These are phyloP conservation scores for Toxostoma redivivum DNA, from an alignment of 2,113 vertebrate species.

Conservation along the genomic window DNA sequence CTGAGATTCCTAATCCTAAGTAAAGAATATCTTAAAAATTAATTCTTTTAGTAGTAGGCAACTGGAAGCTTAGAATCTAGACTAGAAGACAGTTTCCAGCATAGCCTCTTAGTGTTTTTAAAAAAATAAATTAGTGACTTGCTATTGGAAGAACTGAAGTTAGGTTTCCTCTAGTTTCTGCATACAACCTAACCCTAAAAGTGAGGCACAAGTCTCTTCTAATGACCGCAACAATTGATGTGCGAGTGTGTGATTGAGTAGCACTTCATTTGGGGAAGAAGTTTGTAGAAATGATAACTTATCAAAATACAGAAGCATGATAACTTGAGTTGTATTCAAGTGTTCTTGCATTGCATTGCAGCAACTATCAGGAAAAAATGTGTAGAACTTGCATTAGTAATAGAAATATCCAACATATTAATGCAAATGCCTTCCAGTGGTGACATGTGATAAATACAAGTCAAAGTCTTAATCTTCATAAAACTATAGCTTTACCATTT, in stretches of 20 bases:
- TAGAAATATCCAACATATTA: background rate
- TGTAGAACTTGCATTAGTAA: background rate
- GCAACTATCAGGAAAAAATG: background rate
- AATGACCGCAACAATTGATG: background rate
- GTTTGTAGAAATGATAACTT: background rate
- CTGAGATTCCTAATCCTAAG: background rate
- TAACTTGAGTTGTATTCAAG: background rate
- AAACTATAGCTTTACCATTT: background rate
- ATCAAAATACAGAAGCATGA: background rate
- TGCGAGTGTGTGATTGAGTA: background rate
- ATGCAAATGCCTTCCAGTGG: background rate
- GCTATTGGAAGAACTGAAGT: background rate
- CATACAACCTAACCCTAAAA: background rate
- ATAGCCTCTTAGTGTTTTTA: background rate
- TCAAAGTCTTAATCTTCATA: background rate
- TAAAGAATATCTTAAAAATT: background rate
- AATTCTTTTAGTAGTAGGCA: background rate
- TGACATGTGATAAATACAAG: background rate
- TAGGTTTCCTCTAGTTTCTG: background rate
- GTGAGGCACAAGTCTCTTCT: background rate
- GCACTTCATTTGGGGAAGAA: background rate
- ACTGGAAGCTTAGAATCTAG: background rate
- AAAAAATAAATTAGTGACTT: background rate
- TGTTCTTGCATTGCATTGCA: background rate
- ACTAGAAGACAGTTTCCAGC: background rate